phyloP scores from a whole-genome alignment of 64 coral and sea anemone genomes.

The Cladopsammia gracilis region DNA sequence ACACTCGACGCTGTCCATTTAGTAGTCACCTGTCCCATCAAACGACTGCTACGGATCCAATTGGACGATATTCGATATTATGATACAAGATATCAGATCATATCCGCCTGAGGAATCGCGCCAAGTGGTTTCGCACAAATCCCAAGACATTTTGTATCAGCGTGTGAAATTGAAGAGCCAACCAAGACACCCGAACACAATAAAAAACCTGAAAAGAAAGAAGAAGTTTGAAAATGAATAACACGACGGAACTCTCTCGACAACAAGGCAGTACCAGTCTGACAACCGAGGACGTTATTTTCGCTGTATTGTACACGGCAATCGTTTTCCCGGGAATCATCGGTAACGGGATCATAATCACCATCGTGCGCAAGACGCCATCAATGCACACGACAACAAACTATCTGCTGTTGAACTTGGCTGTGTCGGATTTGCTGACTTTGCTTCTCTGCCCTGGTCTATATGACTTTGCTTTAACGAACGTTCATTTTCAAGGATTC shows the following conservation, averaged over 20 bases:
- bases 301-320: slow-evolving; percentile 22
- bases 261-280: not conserved
- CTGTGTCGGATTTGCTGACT: slow-evolving; percentile 44
- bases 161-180: not conserved
- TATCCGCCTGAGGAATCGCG: too few species aligned
- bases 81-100: too few species aligned
- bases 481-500: slow-evolving; percentile 12
- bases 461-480: slow-evolving; percentile 34
- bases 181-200: too few species aligned
- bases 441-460: slow-evolving; percentile 42
- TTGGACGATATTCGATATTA: too few species aligned
- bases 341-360: slow-evolving; percentile 21
- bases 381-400: slow-evolving; percentile 69
- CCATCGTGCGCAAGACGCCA: slow-evolving; percentile 35
- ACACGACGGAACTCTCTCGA: not conserved
- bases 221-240: not conserved
- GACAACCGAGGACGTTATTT: not conserved
- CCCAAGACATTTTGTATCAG: too few species aligned
- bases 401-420: slow-evolving; percentile 61
- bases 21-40: too few species aligned
- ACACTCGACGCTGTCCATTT: too few species aligned
- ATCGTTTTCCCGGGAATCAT: slow-evolving; percentile 47
- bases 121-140: too few species aligned
- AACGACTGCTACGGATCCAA: too few species aligned
- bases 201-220: not conserved